Base-by-base conservation (phyloP, 2,797 vertebrate genomes). In the Chelon auratus region DNA sequence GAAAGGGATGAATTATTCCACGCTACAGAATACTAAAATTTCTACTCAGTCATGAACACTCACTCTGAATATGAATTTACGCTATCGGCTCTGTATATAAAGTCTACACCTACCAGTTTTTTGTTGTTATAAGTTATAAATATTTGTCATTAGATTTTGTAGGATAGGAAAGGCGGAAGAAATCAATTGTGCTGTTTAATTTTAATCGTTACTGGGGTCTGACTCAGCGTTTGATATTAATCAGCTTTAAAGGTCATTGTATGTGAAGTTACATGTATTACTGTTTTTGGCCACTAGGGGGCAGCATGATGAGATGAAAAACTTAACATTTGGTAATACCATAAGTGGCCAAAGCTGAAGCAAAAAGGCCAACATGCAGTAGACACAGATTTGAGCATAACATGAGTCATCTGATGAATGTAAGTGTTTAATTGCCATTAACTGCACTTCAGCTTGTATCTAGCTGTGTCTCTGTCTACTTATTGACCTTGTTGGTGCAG, bases 1-100 rank as follows among this genome's bases (percentile, higher is more conserved):
- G 33, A 87, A 88, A 82, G 74, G 50, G 80, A 89, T 71, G 74
- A 80, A 82, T 80, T 76, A 80, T 78, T 77, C 50, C 45, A 50
- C 55, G 54, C 72, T 26, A 50, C 63, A 73, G 64, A 77, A 78
- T 68, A 69, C 62, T 55, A 48, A 83, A 43, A 72, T 58, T 65
- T 50, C 18, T 53, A 86, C 18, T 50, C 20, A 53, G 52, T 33
- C 14, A 59, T 57, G 36, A 80, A 76, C 59, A 66, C 52, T 75
- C 45, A 14, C n/a, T 72, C 36, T 58, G 70, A 78, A 73, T 62
- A 20, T 20, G 48, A 69, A 76, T 70, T 42, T 43, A 24, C 13
- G n/a, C 54, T 57, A 60, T 17, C 36, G 56, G 47, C 18, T 4
- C 3, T 80, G 6, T 51, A 30, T 18, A 40, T 58, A 51, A 26